These are phyloP conservation scores for Loripinus fragilis DNA, from an alignment of 2,888 invertebrate genomes.

Conservation along the genomic window DNA sequence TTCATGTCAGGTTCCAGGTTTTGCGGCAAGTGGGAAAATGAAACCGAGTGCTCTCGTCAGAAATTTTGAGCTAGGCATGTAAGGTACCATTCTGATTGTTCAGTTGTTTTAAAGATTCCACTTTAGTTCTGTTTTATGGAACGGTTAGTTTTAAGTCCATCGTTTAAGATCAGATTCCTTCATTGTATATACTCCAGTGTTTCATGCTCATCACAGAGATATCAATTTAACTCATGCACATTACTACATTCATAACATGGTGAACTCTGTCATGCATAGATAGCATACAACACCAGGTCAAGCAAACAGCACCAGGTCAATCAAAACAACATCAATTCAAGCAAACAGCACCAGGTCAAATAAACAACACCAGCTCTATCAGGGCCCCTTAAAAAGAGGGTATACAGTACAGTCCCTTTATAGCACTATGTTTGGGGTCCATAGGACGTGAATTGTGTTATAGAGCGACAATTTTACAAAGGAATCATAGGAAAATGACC, in stretches of 20 bases:
- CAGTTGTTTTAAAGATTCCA: not conserved
- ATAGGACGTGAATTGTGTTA: too few species aligned
- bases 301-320: too few species aligned
- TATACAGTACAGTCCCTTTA: too few species aligned
- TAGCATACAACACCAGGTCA: too few species aligned
- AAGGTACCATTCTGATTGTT: not conserved
- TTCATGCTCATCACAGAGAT: slow-evolving; percentile 22
- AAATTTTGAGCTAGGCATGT: not conserved
- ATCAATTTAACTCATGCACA: slow-evolving; percentile 10
- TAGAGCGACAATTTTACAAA: too few species aligned
- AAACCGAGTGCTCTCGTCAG: not conserved
- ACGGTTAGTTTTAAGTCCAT: not conserved
- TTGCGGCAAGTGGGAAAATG: not conserved
- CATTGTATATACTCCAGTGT: slow-evolving; percentile 16
- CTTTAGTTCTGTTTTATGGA: not conserved
- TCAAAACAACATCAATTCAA: too few species aligned
- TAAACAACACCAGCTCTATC: too few species aligned
- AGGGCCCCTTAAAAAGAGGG: too few species aligned
- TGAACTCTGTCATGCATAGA: too few species aligned
- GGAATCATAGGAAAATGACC: too few species aligned
- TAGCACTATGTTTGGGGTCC: too few species aligned
- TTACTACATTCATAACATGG: not conserved
- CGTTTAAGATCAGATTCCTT: not conserved
- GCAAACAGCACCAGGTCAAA: too few species aligned
- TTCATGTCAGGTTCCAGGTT: slow-evolving; percentile 8